Percentiles rank a stretch among this genome's conserved stretches.
These are phyloP conservation scores for Protodeltote pygarga DNA, from an alignment of 2,888 invertebrate species.

Conservation along the genomic window DNA sequence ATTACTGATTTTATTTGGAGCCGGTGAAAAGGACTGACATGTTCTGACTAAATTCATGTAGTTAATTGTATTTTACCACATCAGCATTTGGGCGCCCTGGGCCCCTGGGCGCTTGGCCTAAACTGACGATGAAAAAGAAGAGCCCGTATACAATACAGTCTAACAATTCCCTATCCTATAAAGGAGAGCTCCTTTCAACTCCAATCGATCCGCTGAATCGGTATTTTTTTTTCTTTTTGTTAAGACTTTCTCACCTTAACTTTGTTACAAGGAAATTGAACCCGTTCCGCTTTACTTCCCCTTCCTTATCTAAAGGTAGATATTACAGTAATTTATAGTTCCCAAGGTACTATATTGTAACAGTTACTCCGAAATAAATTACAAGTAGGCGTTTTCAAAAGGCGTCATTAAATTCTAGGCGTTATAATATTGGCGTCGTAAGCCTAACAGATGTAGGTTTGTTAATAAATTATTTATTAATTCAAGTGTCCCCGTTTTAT, in stretches of 20 bases:
- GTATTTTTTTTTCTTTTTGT: too few relatives aligned
- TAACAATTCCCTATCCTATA: too few relatives aligned
- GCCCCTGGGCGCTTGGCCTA: too few relatives aligned
- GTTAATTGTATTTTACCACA: too few relatives aligned
- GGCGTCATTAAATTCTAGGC: slow-evolving; percentile 8
- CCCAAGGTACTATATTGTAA: neutral
- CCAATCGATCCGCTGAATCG: too few relatives aligned
- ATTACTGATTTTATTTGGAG: too few relatives aligned
- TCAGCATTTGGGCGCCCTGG: too few relatives aligned
- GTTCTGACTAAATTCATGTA: too few relatives aligned
- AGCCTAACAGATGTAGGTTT: slow-evolving; percentile 11
- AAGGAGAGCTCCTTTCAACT: too few relatives aligned
- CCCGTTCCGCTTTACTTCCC: neutral
- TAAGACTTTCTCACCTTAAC: neutral
- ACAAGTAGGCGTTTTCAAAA: slow-evolving; percentile 11
- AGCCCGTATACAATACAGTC: too few relatives aligned
- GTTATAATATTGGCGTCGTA: slow-evolving; percentile 21
- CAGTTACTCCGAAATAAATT: slow-evolving; percentile 2
- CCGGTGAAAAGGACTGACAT: too few relatives aligned
- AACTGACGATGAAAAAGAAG: too few relatives aligned
- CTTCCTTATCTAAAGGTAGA: neutral
- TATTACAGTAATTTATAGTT: neutral
- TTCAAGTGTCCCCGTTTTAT: slow-evolving; percentile 29
- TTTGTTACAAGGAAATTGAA: neutral
- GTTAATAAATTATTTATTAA: slow-evolving; percentile 37